phyloP scores from a whole-genome alignment of 2,888 invertebrate genomes.

The Cantharis rufa region DNA sequence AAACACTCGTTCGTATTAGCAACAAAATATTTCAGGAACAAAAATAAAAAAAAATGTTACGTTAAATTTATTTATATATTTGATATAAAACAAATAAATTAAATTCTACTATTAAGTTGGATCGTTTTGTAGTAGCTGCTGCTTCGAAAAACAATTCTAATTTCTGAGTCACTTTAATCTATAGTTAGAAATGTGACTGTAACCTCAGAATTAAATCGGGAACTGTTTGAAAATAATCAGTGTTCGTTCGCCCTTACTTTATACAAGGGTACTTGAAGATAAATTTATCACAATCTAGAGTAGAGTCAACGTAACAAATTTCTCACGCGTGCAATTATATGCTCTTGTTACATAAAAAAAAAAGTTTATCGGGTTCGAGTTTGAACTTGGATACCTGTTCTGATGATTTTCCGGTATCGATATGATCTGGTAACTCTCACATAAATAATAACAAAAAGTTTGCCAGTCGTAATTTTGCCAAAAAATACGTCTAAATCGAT shows the following conservation, averaged over 20 bases:
- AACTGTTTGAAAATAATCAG: conserved; percentile 26
- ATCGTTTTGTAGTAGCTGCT: conserved; percentile 9
- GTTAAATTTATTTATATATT: not conserved
- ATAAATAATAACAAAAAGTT: not conserved
- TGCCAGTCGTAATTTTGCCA: not conserved
- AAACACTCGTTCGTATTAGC: not conserved
- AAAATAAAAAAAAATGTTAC: not conserved
- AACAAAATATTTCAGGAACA: not conserved
- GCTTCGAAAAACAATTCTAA: conserved; percentile 38
- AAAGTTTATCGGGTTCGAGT: not conserved
- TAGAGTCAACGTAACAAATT: not conserved
- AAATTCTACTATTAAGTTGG: not conserved
- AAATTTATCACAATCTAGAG: conserved; percentile 14
- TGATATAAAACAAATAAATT: not conserved
- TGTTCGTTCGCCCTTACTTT: conserved; percentile 16
- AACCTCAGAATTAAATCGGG: conserved; percentile 33
- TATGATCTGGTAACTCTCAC: not conserved
- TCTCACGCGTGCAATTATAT: not conserved
- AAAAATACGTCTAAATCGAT: not conserved
- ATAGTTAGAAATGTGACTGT: conserved; percentile 40
- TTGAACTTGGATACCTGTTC: not conserved
- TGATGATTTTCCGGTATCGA: not conserved
- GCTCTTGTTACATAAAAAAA: not conserved
- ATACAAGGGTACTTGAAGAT: conserved; percentile 24
- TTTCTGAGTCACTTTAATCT: conserved; percentile 40